phyloP scores from a whole-genome alignment of 2,888 invertebrate genomes.

The Cylloceria caligata region DNA sequence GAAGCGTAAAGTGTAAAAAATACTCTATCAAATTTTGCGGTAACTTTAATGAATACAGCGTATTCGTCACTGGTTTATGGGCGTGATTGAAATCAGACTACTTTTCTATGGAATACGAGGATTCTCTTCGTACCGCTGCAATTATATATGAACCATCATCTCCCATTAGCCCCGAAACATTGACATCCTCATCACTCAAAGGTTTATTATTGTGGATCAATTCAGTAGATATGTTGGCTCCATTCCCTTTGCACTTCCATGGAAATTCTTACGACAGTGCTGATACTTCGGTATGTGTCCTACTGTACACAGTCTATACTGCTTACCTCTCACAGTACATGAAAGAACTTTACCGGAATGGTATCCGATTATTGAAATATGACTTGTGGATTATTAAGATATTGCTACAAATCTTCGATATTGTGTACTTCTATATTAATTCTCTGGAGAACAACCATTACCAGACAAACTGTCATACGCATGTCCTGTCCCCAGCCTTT shows the following conservation, averaged over 20 bases:
- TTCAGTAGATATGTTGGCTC: conserved; percentile 70
- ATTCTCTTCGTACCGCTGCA: conserved; percentile 36
- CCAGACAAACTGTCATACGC: conserved; percentile 10
- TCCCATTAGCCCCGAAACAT: conserved; percentile 68
- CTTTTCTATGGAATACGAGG: conserved; percentile 13
- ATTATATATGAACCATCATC: conserved; percentile 73
- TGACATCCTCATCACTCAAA: conserved; percentile 63
- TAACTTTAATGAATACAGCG: conserved; percentile 6
- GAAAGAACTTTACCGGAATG: conserved; percentile 11
- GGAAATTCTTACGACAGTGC: conserved; percentile 71
- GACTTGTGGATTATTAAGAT: not conserved
- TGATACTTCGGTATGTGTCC: conserved; percentile 64
- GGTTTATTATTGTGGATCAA: conserved; percentile 66
- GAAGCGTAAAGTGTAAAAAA: conserved; percentile 33
- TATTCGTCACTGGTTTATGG: conserved; percentile 12
- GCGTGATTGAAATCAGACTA: conserved; percentile 42
- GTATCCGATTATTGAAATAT: conserved; percentile 30
- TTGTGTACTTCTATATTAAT: not conserved
- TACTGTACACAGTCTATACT: conserved; percentile 47
- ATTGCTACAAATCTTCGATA: not conserved
- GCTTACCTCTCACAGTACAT: conserved; percentile 8
- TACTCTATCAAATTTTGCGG: conserved; percentile 2
- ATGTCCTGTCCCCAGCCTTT: conserved; percentile 10
- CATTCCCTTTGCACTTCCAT: conserved; percentile 75
- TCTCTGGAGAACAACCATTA: not conserved